Evolutionary conservation across 1,140 invertebrate genomes (phyloP), one percentile per base, ranked within the genome.

Genomic region (Microvelia longipes): DNA sequence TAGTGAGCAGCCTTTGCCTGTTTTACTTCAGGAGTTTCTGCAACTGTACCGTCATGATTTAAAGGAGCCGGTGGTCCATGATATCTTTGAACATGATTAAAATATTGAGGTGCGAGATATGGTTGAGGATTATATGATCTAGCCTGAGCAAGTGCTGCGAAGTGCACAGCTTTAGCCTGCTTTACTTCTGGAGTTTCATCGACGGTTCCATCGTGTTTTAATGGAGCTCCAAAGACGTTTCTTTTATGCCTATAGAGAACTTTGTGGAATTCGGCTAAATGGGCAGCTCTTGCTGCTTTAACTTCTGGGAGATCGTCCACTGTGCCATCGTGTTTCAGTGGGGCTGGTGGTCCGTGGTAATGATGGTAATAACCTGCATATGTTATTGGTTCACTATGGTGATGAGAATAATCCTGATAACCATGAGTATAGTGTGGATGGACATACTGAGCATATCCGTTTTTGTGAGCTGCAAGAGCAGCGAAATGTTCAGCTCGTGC

Each of bases 321-420:
- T n/a, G 65, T 66, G 1, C 65, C 65, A 26, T 66, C 65, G 26
- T 66, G 65, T 2, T 66, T 66, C 27, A 66, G 28, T 25, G 65
- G 65, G 2, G 65, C 65, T 2, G 65, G 65, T 1, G 65, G 65
- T 66, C 65, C 65, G 28, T 66, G 65, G 28, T 66, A 66, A 2
- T 28, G 24, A 2, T 28, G 11, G 2, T 27, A 15, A 66, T 66
- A 26, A 66, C 28, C 65, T 26, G 1, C 25, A 15, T 66, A 50
- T 11, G 35, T 50, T 5, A 50, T 11, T 50, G 35, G 19, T 11
- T 50, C 5, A 50, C 5, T 11, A 50, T 5, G 35, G 35, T 50
- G 19, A 19, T 50, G 19, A 50, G 35, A 50, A 50, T 50, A 50
- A 19, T 50, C 35, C 5, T 50, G 5, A 50, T 50, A 50, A 5